A percentile compares a stretch with the other conserved stretches of the same genome.
Evolutionary conservation across 2,113 vertebrate genomes (phyloP).

Genomic region (Thunnus thynnus): DNA sequence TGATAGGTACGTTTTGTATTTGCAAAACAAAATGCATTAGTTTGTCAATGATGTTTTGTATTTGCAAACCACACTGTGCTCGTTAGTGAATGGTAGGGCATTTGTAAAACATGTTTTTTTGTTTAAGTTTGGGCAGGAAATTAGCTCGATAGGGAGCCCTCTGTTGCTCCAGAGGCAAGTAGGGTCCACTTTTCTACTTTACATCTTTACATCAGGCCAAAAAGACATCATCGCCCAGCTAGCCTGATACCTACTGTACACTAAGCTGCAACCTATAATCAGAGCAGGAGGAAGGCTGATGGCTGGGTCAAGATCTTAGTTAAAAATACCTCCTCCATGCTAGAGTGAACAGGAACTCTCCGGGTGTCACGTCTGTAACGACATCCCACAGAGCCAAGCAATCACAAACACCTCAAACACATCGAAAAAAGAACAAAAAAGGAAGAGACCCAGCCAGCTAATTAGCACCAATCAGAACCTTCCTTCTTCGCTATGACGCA

Average conservation of each 20-base stretch:
- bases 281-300: constrained; percentile 6
- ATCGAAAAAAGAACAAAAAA: constrained; percentile 24
- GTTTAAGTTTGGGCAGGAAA: no score
- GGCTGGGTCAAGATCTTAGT: constrained; percentile 28
- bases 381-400: neutral
- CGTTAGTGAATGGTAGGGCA: no score
- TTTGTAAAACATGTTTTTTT: no score
- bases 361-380: neutral
- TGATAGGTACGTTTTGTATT: no score
- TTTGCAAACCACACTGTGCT: no score
- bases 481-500: no score
- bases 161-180: constrained; percentile 18
- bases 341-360: neutral
- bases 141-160: constrained; percentile 8
- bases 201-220: constrained; percentile 28
- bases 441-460: neutral
- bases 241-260: neutral
- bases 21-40: no score
- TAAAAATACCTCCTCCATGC: constrained; percentile 48
- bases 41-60: no score
- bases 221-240: neutral
- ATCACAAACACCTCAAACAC: constrained; percentile 11
- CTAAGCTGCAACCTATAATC: constrained; percentile 29
- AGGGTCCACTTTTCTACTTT: constrained; percentile 21
- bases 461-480: no score